These are phyloP conservation scores for Xestoiulus laeticollis DNA, from an alignment of 2,888 invertebrate species.

Conservation along the genomic window DNA sequence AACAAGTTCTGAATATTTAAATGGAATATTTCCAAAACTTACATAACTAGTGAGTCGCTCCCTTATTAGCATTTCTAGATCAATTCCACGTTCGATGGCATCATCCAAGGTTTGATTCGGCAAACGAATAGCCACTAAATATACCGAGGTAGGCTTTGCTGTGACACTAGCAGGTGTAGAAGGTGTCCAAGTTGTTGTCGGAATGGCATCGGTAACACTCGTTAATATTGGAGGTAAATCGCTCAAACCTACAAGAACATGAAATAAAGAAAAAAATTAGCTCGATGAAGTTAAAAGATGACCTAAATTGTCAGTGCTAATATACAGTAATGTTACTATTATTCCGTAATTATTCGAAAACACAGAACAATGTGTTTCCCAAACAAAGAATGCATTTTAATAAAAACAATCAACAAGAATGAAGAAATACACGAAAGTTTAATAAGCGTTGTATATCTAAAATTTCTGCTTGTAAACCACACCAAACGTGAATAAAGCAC, in stretches of 20 bases:
- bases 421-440: too few species aligned
- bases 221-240: constrained; percentile 16
- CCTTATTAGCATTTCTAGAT: constrained; percentile 53
- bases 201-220: neutral
- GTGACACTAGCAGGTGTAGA: neutral
- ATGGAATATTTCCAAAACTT: neutral
- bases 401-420: neutral
- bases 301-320: neutral
- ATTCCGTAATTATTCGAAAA: neutral
- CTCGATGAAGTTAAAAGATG: neutral
- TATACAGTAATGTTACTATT: neutral
- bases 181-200: neutral
- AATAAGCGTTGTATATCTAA: too few species aligned
- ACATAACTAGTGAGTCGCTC: constrained; percentile 50
- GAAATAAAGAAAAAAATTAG: neutral
- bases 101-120: constrained; percentile 54
- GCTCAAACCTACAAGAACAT: neutral
- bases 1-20: neutral
- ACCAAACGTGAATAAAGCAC: neutral
- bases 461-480: neutral
- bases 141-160: neutral
- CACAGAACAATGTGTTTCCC: neutral
- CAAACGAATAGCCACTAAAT: constrained; percentile 51
- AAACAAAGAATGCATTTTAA: neutral
- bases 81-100: constrained; percentile 54